These are phyloP conservation scores for Hippoglossus hippoglossus DNA, from an alignment of 2,797 vertebrate genomes.

Conservation along the genomic window DNA sequence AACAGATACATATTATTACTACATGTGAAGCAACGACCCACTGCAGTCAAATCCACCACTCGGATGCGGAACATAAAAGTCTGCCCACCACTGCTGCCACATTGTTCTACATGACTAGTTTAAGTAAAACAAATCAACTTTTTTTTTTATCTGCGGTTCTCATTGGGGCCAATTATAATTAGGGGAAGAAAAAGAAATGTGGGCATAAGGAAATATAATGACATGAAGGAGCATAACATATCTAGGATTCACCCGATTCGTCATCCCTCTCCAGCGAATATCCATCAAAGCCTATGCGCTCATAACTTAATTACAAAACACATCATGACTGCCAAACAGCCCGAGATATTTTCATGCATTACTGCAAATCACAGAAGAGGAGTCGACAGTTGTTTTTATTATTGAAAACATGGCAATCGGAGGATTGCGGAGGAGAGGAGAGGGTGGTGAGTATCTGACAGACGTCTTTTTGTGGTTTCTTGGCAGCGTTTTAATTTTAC, in stretches of 20 bases:
- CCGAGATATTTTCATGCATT: slow-evolving; percentile 41
- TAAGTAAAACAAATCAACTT: slow-evolving; percentile 11
- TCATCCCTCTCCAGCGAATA: slow-evolving; percentile 51
- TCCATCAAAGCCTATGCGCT: slow-evolving; percentile 54
- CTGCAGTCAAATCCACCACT: slow-evolving; percentile 4
- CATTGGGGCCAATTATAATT: slow-evolving; percentile 54
- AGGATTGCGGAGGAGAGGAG: slow-evolving; percentile 19
- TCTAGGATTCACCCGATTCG: slow-evolving; percentile 40
- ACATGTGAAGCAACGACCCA: slow-evolving; percentile 14
- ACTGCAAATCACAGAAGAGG: slow-evolving; percentile 13
- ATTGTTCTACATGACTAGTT: background rate
- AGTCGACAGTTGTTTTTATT: slow-evolving; percentile 48
- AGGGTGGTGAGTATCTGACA: slow-evolving; percentile 15
- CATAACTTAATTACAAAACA: slow-evolving; percentile 56
- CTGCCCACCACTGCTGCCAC: background rate
- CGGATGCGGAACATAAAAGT: slow-evolving; percentile 6
- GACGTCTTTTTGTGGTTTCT: slow-evolving; percentile 2
- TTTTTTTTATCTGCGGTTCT: slow-evolving; percentile 19
- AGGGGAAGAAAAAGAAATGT: slow-evolving; percentile 9
- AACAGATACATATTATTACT: slow-evolving; percentile 45
- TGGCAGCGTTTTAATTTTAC: slow-evolving; percentile 25
- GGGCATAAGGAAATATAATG: slow-evolving; percentile 39
- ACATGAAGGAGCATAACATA: slow-evolving; percentile 45
- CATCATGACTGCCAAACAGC: slow-evolving; percentile 46
- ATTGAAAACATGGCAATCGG: slow-evolving; percentile 45